Evolutionary conservation across 1,140 invertebrate genomes (phyloP), one percentile per base, ranked within the genome.

Genomic region (Tyrophagus putrescentiae): DNA sequence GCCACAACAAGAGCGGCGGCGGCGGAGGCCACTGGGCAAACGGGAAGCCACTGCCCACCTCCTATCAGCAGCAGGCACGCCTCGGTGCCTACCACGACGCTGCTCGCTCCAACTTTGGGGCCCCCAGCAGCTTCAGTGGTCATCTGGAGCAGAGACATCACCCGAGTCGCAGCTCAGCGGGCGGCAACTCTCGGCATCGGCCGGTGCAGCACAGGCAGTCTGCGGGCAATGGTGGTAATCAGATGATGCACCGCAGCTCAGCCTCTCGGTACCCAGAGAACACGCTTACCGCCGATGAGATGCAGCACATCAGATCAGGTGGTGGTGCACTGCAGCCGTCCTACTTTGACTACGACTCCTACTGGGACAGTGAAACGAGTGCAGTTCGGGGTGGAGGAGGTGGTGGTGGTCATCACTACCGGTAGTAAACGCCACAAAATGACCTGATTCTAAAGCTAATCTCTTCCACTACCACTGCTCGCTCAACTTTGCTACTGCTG

Each of bases 321-420:
- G 36, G 36, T 39, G 36, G 36, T 39, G 36, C 36, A 39, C n/a
- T n/a, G n/a, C n/a, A n/a, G n/a, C n/a, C n/a, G n/a, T n/a, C n/a
- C n/a, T 48, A 48, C 45, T 48, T 48, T 18, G 45, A 48, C 18
- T 48, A 48, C 45, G 31, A 48, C 18, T 48, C 45, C 7, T 48
- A 48, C 31, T 48, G 45, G 45, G 45, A 48, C 7, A 48, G 31
- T 13, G 45, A 48, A 48, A n/a, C n/a, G n/a, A n/a, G n/a, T n/a
- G n/a, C n/a, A n/a, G n/a, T n/a, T n/a, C n/a, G n/a, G n/a, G n/a
- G n/a, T n/a, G n/a, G n/a, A n/a, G n/a, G n/a, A n/a, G n/a, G n/a
- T n/a, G n/a, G n/a, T n/a, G n/a, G n/a, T n/a, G n/a, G n/a, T n/a
- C n/a, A n/a, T n/a, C n/a, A n/a, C n/a, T n/a, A n/a, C n/a, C n/a